These are phyloP conservation scores for Dynastes maya DNA, from an alignment of 2,888 invertebrate genomes.

Conservation along the genomic window DNA sequence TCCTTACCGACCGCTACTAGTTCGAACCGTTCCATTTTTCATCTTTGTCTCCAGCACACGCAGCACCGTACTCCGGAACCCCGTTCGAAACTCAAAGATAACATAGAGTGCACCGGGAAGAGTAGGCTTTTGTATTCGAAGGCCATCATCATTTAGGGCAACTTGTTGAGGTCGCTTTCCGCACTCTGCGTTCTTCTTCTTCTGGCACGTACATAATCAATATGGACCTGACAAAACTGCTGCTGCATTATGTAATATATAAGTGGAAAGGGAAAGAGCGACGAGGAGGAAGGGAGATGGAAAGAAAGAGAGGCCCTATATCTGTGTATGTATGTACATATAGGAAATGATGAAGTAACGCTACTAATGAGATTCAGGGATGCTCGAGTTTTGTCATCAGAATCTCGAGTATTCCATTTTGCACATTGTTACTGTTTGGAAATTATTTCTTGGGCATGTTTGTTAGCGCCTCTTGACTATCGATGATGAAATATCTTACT, in stretches of 20 bases:
- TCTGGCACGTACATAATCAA: background rate
- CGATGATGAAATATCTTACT: slow-evolving; percentile 28
- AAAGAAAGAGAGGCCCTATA: too few relatives aligned
- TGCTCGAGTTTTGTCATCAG: slow-evolving; percentile 55
- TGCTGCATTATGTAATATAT: slow-evolving; percentile 15
- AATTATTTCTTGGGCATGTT: slow-evolving; percentile 30
- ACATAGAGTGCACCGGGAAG: slow-evolving; percentile 19
- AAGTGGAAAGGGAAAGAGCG: background rate
- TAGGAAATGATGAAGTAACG: slow-evolving; percentile 46
- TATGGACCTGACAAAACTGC: slow-evolving; percentile 1
- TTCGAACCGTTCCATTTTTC: slow-evolving; percentile 14
- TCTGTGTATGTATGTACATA: background rate
- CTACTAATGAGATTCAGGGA: slow-evolving; percentile 57
- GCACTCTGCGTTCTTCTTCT: background rate
- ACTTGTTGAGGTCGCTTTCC: slow-evolving; percentile 29
- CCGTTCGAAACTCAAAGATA: slow-evolving; percentile 7
- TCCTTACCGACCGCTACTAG: background rate
- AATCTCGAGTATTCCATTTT: slow-evolving; percentile 53
- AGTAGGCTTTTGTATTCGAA: slow-evolving; percentile 24
- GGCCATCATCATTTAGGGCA: slow-evolving; percentile 26
- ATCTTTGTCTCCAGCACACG: background rate
- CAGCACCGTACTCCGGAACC: background rate
- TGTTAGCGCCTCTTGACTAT: slow-evolving; percentile 34
- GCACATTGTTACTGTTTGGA: slow-evolving; percentile 26
- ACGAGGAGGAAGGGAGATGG: too few relatives aligned